Percentiles rank a stretch among this genome's conserved stretches.
Conservation (phyloP, 2,113 vertebrate genomes). For the Calyptommatus sinebrachiatus region DNA sequence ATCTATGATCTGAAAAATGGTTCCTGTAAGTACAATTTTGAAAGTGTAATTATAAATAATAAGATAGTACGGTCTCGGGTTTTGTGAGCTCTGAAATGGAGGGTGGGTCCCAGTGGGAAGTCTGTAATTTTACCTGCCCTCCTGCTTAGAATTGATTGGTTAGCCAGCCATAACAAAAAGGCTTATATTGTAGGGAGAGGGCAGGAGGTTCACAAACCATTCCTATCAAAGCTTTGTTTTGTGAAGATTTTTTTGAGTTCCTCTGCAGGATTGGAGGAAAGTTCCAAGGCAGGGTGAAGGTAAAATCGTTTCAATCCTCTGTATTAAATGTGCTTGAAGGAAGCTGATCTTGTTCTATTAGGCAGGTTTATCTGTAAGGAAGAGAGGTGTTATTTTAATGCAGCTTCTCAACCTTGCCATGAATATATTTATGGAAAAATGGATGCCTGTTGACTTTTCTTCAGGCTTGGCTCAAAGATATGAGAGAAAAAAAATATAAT, state of each 20-base stretch:
- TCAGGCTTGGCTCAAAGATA: neutral
- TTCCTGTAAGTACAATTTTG: conserved; percentile 47
- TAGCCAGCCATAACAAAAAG: conserved; percentile 62
- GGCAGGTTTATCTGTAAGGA: neutral
- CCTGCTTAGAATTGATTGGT: conserved; percentile 57
- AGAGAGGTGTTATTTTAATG: neutral
- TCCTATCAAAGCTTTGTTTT: conserved; percentile 43
- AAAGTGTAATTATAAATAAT: conserved; percentile 67
- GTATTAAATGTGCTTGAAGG: neutral
- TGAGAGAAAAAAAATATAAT: too few species aligned
- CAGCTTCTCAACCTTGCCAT: neutral
- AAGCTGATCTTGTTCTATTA: neutral
- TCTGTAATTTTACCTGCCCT: conserved; percentile 15
- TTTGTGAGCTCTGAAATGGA: conserved; percentile 54
- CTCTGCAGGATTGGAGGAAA: conserved; percentile 46
- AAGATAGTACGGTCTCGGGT: conserved; percentile 43
- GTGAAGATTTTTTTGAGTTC: conserved; percentile 47
- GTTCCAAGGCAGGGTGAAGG: conserved; percentile 50
- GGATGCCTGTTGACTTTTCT: neutral
- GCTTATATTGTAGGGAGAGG: conserved; percentile 55
- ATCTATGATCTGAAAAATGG: conserved; percentile 36
- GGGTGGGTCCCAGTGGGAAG: conserved; percentile 43
- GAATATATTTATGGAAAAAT: neutral
- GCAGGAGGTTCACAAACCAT: conserved; percentile 41
- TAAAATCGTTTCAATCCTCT: conserved; percentile 55